phyloP scores from a whole-genome alignment of 2,113 vertebrate species.

The Pithys albifrons region DNA sequence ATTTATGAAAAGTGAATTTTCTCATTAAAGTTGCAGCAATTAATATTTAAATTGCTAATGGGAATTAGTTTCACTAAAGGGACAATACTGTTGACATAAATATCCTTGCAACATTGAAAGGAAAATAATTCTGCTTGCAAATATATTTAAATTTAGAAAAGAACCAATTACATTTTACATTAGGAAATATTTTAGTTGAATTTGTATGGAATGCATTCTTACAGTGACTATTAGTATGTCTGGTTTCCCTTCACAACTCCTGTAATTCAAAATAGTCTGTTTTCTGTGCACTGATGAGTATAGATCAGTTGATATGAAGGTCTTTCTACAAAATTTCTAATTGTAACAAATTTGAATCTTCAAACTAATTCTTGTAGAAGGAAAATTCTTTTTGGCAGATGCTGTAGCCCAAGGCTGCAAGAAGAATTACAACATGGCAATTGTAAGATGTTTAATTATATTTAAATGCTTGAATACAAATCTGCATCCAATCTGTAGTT shows the following conservation, averaged over 20 bases:
- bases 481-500: neutral
- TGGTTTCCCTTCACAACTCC: neutral
- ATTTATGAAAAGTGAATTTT: neutral
- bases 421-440: neutral
- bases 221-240: neutral
- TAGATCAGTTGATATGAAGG: neutral
- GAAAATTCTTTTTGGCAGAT: neutral
- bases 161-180: neutral
- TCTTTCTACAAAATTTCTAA: neutral
- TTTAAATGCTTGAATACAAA: neutral
- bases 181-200: neutral
- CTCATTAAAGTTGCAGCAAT: neutral
- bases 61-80: slow-evolving; percentile 1
- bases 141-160: neutral
- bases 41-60: slow-evolving; percentile 27
- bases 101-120: neutral
- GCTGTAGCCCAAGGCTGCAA: neutral
- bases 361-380: neutral
- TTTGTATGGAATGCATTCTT: neutral
- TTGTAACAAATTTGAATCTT: neutral
- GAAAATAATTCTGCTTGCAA: neutral
- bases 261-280: neutral
- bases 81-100: neutral
- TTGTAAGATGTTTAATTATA: neutral
- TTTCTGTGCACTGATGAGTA: neutral